Percentiles rank a stretch among this genome's conserved stretches.
phyloP scores from a whole-genome alignment of 2,888 invertebrate species.

The Drosophila mettleri region DNA sequence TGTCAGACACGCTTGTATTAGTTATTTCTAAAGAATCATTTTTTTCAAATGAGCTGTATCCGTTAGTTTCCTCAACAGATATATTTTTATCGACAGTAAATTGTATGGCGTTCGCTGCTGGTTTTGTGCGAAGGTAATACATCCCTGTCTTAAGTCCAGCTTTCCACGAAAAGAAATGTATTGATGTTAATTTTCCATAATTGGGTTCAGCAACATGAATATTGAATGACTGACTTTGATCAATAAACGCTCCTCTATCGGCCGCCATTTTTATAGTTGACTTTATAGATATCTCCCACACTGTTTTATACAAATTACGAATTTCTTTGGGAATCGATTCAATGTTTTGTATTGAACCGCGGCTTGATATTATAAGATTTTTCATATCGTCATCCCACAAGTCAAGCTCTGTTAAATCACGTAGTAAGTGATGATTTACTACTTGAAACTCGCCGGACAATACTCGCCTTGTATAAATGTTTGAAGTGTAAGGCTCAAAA shows the following conservation, averaged over 20 bases:
- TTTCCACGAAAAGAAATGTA: slow-evolving; percentile 99
- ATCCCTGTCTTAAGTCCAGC: slow-evolving; percentile 99
- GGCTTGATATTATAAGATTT: slow-evolving; percentile 94
- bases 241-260: slow-evolving; percentile 98
- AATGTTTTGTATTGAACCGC: slow-evolving; percentile 97
- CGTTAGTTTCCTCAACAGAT: slow-evolving; percentile 81
- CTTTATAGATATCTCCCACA: slow-evolving; percentile 98
- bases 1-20: slow-evolving; percentile 9
- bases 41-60: slow-evolving; percentile 24
- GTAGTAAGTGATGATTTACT: slow-evolving; percentile 97
- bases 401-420: slow-evolving; percentile 95
- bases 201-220: slow-evolving; percentile 98
- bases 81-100: slow-evolving; percentile 97
- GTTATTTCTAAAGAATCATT: slow-evolving; percentile 21
- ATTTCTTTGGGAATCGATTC: slow-evolving; percentile 93
- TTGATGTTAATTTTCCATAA: slow-evolving; percentile 96
- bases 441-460: slow-evolving; percentile 98
- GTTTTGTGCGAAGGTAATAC: slow-evolving; percentile 98
- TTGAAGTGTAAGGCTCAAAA: slow-evolving; percentile 98
- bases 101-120: slow-evolving; percentile 98
- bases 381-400: slow-evolving; percentile 99
- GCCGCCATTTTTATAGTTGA: slow-evolving; percentile 98
- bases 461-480: slow-evolving; percentile 97
- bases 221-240: slow-evolving; percentile 99
- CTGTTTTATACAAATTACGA: slow-evolving; percentile 96